Percentiles rank a stretch among this genome's conserved stretches.
phyloP scores from a whole-genome alignment of 1,140 invertebrate species.

The Caenorhabditis elegans region WBcel235 BX284602.5:5934001-5934500 shows the following conservation, averaged over 20 bases:
- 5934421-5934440: slow-evolving; percentile 13
- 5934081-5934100: not conserved
- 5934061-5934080: slow-evolving; percentile 9
- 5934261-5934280: not conserved
- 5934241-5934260: slow-evolving; percentile 1
- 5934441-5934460: not conserved
- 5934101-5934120: slow-evolving; percentile 2
- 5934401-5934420: not conserved
- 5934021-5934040: not conserved
- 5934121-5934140: slow-evolving; percentile 5
- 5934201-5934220: slow-evolving; percentile 23
- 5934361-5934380: not conserved
- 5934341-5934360: too few relatives aligned
- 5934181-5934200: slow-evolving; percentile 13
- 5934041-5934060: not conserved
- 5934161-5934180: not conserved
- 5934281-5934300: not conserved
- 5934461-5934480: not conserved
- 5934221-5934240: slow-evolving; percentile 26
- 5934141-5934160: slow-evolving; percentile 12
- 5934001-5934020: slow-evolving; percentile 1
- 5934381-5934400: slow-evolving; percentile 10
- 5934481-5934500: slow-evolving; percentile 1
- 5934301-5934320: not conserved
- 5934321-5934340: not conserved